Evolutionary conservation across 1,140 invertebrate genomes (phyloP).

Genomic region (roundworm (Caenorhabditis elegans)): DNA sequence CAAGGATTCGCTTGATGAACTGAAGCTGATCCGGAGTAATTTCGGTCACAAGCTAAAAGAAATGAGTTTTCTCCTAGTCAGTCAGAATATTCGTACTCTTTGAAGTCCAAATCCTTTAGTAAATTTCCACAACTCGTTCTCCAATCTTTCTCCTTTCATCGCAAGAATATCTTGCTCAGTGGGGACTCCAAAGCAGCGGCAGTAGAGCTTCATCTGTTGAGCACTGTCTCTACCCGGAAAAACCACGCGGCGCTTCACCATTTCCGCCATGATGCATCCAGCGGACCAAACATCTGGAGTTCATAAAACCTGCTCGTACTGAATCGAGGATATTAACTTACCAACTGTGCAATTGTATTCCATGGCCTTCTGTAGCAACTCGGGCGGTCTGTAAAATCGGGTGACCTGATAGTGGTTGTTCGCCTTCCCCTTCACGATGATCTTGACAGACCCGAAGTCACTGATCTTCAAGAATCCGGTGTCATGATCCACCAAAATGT

Average conservation of each 20-base stretch:
- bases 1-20: slow-evolving; percentile 43
- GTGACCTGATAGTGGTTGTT: slow-evolving; percentile 56
- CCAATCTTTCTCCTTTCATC: slow-evolving; percentile 36
- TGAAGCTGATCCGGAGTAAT: slow-evolving; percentile 36
- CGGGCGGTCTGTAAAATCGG: slow-evolving; percentile 55
- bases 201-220: slow-evolving; percentile 97
- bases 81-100: background rate
- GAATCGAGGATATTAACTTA: too few relatives aligned
- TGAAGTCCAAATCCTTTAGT: background rate
- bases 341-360: slow-evolving; percentile 42
- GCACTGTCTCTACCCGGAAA: slow-evolving; percentile 97
- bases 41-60: slow-evolving; percentile 42
- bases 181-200: slow-evolving; percentile 95
- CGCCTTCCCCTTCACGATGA: slow-evolving; percentile 35
- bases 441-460: slow-evolving; percentile 57
- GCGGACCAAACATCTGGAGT: slow-evolving; percentile 90
- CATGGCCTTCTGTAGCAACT: slow-evolving; percentile 48
- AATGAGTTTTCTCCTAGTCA: background rate
- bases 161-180: slow-evolving; percentile 69
- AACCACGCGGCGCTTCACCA: slow-evolving; percentile 84
- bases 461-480: slow-evolving; percentile 54
- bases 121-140: background rate
- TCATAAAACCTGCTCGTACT: too few relatives aligned
- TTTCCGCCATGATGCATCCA: slow-evolving; percentile 95
- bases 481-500: slow-evolving; percentile 53